Base-by-base conservation (phyloP, 2,113 vertebrate genomes). In the Protomyctophum bolini region DNA sequence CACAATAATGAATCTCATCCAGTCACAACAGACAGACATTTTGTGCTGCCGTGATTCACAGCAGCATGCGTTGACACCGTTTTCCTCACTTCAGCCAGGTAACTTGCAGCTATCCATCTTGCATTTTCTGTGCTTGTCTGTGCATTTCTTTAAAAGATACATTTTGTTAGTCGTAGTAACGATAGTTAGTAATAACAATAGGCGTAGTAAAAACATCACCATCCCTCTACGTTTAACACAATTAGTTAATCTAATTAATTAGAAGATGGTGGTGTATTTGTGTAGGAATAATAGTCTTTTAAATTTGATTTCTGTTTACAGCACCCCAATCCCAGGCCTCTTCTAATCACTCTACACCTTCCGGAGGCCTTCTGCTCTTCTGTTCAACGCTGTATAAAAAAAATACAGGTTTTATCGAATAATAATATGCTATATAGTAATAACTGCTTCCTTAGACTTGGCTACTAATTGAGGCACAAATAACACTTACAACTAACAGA, bases 231-330 rank as follows among this genome's bases (percentile, higher is more conserved):
- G 9, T 12, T 33, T n/a, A 45, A 51, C 21, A 21, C 21, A 21
- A 21, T 21, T 21, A 21, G 21, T 21, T 21, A 21, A 21, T 21
- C 21, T 21, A 21, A 21, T 21, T 21, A 21, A 51, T 14, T 70
- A 48, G 49, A 56, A 55, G 0, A n/a, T 0, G 2, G 49, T 65
- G 28, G 10, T 15, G 46, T 49, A 73, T 12, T 9, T 50, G 70
- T 54, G 10, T 11, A 21, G 49, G 58, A 62, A 21, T 33, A 52
- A 58, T 58, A 72, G 2, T 65, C 66, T 59, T 55, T 64, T 71
- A 49, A 55, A 72, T 63, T 66, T 7, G 33, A 54, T 58, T 63
- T 52, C 51, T 79, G 6, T 6, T 54, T 51, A n/a, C 69, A 69
- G 61, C 65, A 41, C 15, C 7, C 57, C 58, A 9, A 41, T 59